A percentile compares a stretch with the other conserved stretches of the same genome.
Conservation (phyloP, 2,888 invertebrate genomes). For the Lepidonotus clava region DNA sequence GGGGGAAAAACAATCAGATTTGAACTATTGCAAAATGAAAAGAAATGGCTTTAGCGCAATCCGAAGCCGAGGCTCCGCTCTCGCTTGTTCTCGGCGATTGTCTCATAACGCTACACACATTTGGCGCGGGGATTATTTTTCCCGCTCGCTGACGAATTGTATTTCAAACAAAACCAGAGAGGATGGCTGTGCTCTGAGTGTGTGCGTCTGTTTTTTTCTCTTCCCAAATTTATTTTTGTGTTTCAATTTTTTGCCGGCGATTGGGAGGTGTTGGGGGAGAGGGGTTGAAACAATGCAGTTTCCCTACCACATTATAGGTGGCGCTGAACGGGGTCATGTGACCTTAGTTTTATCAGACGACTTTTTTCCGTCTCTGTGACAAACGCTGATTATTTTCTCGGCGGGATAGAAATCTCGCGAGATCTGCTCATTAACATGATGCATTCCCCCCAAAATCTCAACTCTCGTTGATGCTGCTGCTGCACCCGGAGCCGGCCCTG, state of each 20-base stretch:
- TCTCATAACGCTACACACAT: constrained; percentile 19
- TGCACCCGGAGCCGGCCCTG: too few species aligned
- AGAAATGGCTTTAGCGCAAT: constrained; percentile 13
- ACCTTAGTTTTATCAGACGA: constrained; percentile 21
- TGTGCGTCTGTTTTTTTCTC: neutral
- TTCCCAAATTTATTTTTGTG: neutral
- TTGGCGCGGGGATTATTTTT: constrained; percentile 25
- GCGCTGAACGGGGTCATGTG: constrained; percentile 23
- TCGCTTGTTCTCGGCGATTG: neutral
- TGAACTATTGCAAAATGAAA: constrained; percentile 39
- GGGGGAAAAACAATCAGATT: constrained; percentile 17
- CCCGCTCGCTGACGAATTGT: constrained; percentile 14
- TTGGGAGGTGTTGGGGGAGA: neutral
- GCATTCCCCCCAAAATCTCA: constrained; percentile 51
- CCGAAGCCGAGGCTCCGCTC: neutral
- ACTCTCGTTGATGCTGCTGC: too few species aligned
- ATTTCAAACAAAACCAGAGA: constrained; percentile 42
- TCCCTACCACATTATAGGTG: constrained; percentile 21
- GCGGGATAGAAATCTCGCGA: constrained; percentile 17
- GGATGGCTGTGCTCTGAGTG: too few species aligned
- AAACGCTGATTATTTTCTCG: constrained; percentile 47
- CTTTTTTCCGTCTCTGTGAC: neutral
- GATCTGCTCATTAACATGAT: constrained; percentile 44
- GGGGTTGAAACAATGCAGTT: neutral
- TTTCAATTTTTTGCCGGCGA: too few species aligned